Base-by-base conservation (phyloP, 2,113 vertebrate species). In the Osmerus eperlanus region DNA sequence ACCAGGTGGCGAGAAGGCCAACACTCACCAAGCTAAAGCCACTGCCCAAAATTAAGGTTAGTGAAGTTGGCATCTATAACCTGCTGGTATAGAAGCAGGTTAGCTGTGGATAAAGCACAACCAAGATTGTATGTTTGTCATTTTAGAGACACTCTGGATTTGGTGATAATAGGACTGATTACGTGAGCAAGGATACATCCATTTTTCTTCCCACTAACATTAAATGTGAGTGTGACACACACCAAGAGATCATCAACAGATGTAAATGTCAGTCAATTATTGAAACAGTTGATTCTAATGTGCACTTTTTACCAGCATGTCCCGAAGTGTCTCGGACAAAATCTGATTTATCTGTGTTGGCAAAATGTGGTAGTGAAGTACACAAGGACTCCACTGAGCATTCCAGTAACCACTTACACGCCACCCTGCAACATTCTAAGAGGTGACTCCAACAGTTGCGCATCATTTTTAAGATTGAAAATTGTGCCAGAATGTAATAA, bases 21-120 rank as follows among this genome's bases (percentile, higher is more conserved):
- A 54, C 51, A 6, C 66, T 68, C 14, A 68, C 51, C 51, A 68
- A 55, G 28, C 66, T 68, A 15, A 23, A 19, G 21, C 52, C 66
- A 25, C 52, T 55, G 51, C 52, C 66, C 51, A 1, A 29, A 6
- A 55, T 12, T 55, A 16, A 68, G 52, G 18, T 36, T 6, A 1
- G 32, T 36, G 4, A 68, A 28, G 52, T 15, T 55, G 13, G 25
- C 25, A 52, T 2, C 11, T 23, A 4, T 14, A 28, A 55, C 14
- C 13, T n/a, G 13, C 14, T 55, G 13, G 0, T 55, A 15, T 55
- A 55, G 54, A 55, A 55, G 18, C 54, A 55, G 18, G 54, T 55
- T 55, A 55, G 9, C 25, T 28, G 25, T 28, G 13, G 54, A 28
- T 28, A 28, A 28, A 28, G 23, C 25, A 28, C 3, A 36, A 36